phyloP scores from a whole-genome alignment of 1,140 invertebrate species.

The Dryas iulia region DNA sequence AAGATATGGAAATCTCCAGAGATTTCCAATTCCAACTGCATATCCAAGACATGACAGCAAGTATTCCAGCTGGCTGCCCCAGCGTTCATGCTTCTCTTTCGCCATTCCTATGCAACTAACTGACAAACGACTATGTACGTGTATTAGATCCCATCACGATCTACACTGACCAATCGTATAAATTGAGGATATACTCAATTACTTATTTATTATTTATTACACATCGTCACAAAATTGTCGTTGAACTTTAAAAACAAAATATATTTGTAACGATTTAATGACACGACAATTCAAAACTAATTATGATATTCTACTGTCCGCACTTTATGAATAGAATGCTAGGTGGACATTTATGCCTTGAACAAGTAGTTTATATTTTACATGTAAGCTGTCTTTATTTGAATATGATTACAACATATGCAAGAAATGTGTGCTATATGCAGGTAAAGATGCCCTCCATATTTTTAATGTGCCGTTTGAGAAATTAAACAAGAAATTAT shows the following conservation, averaged over 20 bases:
- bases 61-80: constrained; percentile 87
- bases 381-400: not conserved
- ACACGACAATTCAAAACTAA: too few relatives aligned
- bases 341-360: not conserved
- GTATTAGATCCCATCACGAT: constrained; percentile 20
- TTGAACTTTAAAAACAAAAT: not conserved
- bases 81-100: constrained; percentile 65
- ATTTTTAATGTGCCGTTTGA: too few relatives aligned
- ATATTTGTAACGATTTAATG: not conserved
- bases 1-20: constrained; percentile 88
- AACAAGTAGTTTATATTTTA: not conserved
- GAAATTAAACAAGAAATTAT: not conserved
- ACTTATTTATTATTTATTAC: constrained; percentile 22
- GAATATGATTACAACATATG: not conserved
- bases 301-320: too few relatives aligned
- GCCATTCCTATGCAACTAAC: constrained; percentile 52
- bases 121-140: constrained; percentile 16
- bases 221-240: constrained; percentile 8
- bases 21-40: constrained; percentile 88
- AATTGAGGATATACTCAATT: constrained; percentile 59
- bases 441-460: too few relatives aligned
- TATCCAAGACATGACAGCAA: constrained; percentile 87
- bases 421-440: not conserved
- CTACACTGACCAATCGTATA: constrained; percentile 36
- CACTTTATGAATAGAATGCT: not conserved